Conservation (phyloP, 1,140 invertebrate genomes). For the Drosophila chauvacae region DNA sequence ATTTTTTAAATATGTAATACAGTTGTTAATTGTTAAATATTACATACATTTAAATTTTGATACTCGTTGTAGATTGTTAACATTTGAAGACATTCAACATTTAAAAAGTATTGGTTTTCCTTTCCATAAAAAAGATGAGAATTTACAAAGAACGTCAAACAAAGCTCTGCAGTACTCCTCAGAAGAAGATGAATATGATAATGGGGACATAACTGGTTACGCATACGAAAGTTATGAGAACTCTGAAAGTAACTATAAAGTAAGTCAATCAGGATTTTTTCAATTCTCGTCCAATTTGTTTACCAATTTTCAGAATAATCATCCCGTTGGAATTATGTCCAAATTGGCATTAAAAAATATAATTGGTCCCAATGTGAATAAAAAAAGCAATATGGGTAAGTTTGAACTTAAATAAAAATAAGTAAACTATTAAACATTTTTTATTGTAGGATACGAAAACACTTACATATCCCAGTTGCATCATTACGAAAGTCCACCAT, state of each 20-base stretch:
- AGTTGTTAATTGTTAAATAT: no score
- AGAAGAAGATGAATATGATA: conserved; percentile 49
- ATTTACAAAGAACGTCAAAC: conserved; percentile 4
- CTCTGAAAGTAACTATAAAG: conserved; percentile 8
- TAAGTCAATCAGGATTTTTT: conserved; percentile 6
- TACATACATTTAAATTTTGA: no score
- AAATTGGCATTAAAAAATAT: neutral
- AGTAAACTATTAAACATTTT: neutral
- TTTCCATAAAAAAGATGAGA: neutral
- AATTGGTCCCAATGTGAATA: neutral
- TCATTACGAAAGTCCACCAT: conserved; percentile 1
- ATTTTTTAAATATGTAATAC: no score
- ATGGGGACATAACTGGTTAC: conserved; percentile 70
- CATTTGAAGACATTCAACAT: neutral
- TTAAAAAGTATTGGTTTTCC: neutral
- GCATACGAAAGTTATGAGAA: conserved; percentile 37
- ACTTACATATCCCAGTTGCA: neutral
- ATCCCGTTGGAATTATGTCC: conserved; percentile 1
- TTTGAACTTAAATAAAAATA: neutral
- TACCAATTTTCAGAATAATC: conserved; percentile 18
- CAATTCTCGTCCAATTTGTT: neutral
- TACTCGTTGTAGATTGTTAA: no score
- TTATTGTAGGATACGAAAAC: conserved; percentile 48
- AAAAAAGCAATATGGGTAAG: conserved; percentile 60
- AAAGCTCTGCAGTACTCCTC: neutral